phyloP scores from a whole-genome alignment of 2,797 vertebrate genomes.

The Taeniopygia guttata region DNA sequence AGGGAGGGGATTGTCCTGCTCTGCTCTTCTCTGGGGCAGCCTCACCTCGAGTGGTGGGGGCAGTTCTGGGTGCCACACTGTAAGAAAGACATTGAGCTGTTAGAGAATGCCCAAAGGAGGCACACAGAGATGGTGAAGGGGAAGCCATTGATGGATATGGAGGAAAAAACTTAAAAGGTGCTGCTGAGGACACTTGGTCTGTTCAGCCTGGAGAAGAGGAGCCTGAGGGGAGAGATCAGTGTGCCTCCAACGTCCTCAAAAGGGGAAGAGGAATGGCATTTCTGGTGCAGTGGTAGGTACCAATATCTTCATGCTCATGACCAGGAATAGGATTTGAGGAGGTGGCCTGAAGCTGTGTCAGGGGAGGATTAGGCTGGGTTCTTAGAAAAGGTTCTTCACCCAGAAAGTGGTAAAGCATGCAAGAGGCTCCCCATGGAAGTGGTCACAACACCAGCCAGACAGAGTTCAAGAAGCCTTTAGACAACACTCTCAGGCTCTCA shows the following conservation, averaged over 20 bases:
- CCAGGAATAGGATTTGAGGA: background rate
- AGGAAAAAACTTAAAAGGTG: background rate
- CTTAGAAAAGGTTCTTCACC: background rate
- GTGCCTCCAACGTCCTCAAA: background rate
- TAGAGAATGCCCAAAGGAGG: background rate
- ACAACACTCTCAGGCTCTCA: background rate
- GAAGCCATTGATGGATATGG: background rate
- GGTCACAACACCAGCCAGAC: background rate
- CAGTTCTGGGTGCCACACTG: rapidly evolving
- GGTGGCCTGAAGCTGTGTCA: background rate
- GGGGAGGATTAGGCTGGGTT: rapidly evolving
- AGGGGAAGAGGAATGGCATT: background rate
- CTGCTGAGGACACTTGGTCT: background rate
- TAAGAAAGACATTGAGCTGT: rapidly evolving
- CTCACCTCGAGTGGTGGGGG: background rate
- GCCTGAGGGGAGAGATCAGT: background rate
- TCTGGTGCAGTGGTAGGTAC: background rate
- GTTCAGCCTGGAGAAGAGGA: background rate
- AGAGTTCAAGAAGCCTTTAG: background rate
- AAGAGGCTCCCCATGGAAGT: background rate
- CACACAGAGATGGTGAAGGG: rapidly evolving
- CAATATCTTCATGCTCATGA: background rate
- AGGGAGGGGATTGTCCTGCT: background rate
- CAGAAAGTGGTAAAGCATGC: background rate
- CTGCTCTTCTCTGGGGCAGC: rapidly evolving